These are phyloP conservation scores for Lonchura striata DNA, from an alignment of 2,113 vertebrate species.

Conservation along the genomic window DNA sequence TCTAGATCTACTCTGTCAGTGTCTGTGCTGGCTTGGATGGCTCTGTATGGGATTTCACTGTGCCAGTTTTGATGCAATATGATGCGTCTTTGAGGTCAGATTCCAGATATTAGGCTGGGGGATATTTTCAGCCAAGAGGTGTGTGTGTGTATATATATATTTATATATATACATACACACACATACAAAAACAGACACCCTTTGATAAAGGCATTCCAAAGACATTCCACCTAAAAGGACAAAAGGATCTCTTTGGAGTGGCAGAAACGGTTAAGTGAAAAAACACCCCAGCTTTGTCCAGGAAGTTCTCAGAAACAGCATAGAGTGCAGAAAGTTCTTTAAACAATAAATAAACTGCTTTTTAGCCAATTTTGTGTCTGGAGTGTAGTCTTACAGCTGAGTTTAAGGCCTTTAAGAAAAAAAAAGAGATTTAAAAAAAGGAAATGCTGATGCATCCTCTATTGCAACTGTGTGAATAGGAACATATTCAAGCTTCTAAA, in stretches of 20 bases:
- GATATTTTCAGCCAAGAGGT: not conserved
- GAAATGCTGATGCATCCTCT: not conserved
- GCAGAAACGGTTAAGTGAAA: not conserved
- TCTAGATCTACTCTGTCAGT: not conserved
- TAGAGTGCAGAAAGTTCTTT: constrained; percentile 6
- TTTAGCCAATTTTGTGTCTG: not conserved
- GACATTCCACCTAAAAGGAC: not conserved
- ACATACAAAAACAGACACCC: not conserved
- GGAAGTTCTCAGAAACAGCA: not conserved
- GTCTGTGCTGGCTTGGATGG: not conserved
- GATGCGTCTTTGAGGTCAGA: not conserved
- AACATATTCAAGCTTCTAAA: constrained; percentile 27
- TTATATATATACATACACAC: too few relatives aligned
- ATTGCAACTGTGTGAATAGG: not conserved
- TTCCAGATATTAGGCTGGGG: not conserved
- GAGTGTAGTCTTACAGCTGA: not conserved
- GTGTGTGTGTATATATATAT: rapidly evolving
- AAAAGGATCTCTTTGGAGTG: not conserved
- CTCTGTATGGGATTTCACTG: not conserved
- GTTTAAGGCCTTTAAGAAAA: not conserved
- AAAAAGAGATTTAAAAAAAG: not conserved
- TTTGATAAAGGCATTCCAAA: not conserved
- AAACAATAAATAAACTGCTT: constrained; percentile 2
- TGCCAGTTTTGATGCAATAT: not conserved
- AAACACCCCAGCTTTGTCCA: not conserved